Evolutionary conservation across 92 coral and sea anemone genomes (phyloP).

Genomic region (Umimayanthus chanpuru): DNA sequence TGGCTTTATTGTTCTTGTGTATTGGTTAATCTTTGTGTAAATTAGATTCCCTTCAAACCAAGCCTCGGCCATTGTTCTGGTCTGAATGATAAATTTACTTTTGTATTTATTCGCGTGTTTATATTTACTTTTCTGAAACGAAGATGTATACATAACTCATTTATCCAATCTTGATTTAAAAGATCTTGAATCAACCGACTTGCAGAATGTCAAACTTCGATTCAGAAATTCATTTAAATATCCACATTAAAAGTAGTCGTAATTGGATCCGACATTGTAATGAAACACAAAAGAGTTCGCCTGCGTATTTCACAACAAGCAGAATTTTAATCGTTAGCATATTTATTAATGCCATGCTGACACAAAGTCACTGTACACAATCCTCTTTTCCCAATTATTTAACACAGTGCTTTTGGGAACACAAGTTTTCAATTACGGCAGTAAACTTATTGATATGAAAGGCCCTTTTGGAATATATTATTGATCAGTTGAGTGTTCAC

Average conservation of each 20-base stretch:
- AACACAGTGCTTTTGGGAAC: not conserved
- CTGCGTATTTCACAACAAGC: not conserved
- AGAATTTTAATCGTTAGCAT: not conserved
- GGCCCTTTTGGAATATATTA: not conserved
- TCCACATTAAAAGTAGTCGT: too few relatives aligned
- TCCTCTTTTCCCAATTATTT: not conserved
- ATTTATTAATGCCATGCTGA: not conserved
- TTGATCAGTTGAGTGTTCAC: not conserved
- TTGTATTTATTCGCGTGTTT: not conserved
- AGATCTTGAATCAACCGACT: not conserved
- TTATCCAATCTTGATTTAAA: not conserved
- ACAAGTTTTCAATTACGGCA: too few relatives aligned
- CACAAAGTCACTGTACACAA: not conserved
- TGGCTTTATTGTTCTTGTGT: conserved; percentile 1
- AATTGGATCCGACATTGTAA: not conserved
- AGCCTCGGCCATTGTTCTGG: not conserved
- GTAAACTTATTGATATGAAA: not conserved
- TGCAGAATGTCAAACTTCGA: not conserved
- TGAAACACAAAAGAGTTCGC: not conserved
- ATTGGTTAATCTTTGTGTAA: conserved; percentile 32
- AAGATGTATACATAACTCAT: not conserved
- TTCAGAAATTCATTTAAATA: too few relatives aligned
- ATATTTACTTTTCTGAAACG: not conserved
- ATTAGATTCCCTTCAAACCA: conserved; percentile 15
- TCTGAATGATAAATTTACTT: conserved; percentile 9